A percentile compares a stretch with the other conserved stretches of the same genome.
Evolutionary conservation across 1,140 invertebrate species (phyloP).

Genomic region (Zaprionus capensis): DNA sequence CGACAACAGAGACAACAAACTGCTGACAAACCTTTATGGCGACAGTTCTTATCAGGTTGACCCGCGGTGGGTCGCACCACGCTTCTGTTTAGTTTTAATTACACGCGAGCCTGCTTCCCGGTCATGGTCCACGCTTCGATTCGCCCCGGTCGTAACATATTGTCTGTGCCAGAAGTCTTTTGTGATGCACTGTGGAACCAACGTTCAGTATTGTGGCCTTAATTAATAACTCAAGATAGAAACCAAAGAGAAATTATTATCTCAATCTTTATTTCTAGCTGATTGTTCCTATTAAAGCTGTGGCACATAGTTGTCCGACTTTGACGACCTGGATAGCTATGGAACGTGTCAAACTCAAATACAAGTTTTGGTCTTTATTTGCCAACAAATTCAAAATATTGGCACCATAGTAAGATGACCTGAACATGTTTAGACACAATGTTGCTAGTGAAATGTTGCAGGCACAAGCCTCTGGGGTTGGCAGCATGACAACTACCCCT

Average conservation of each 20-base stretch:
- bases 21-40: conserved; percentile 59
- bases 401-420: neutral
- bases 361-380: no score
- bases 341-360: no score
- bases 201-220: neutral
- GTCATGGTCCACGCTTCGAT: conserved; percentile 63
- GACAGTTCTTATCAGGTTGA: conserved; percentile 49
- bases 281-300: no score
- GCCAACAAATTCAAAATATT: neutral
- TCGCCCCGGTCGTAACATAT: conserved; percentile 8
- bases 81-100: conserved; percentile 77
- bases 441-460: conserved; percentile 34
- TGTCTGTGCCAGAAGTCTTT: conserved; percentile 13
- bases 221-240: neutral
- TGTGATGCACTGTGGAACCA: neutral
- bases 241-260: no score
- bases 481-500: conserved; percentile 8
- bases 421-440: conserved; percentile 8
- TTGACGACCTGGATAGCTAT: no score
- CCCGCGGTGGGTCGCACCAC: conserved; percentile 26
- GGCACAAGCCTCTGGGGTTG: conserved; percentile 1
- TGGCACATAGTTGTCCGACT: no score
- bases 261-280: no score
- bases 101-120: conserved; percentile 65
- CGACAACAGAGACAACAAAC: conserved; percentile 39